Evolutionary conservation across 2,797 vertebrate species (phyloP).

Genomic region (Bucorvus abyssinicus): DNA sequence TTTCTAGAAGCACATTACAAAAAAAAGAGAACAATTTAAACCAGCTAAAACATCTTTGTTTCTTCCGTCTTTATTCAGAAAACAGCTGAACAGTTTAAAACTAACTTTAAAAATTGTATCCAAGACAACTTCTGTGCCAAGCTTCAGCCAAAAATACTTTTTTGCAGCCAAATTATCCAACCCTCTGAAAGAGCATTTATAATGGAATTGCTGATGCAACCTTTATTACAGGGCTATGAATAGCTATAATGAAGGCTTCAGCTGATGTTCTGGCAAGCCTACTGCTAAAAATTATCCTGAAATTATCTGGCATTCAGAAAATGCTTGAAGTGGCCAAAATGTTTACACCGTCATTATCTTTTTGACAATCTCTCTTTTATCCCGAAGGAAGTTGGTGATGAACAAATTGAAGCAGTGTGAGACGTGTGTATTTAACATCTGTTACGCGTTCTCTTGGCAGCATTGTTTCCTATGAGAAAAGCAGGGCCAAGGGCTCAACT

Average conservation of each 20-base stretch:
- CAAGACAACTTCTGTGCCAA: not conserved
- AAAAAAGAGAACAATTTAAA: not conserved
- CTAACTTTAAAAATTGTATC: not conserved
- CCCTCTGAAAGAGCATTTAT: not conserved
- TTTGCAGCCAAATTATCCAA: constrained; percentile 19
- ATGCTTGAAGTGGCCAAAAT: constrained; percentile 60
- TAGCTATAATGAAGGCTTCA: constrained; percentile 64
- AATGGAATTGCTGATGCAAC: constrained; percentile 51
- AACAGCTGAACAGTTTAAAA: constrained; percentile 39
- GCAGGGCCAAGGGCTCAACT: not conserved
- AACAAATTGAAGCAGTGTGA: constrained; percentile 27
- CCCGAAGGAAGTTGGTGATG: constrained; percentile 42
- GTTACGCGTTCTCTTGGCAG: constrained; percentile 9
- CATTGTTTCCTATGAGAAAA: constrained; percentile 5
- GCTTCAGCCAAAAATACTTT: constrained; percentile 45
- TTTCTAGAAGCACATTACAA: not conserved
- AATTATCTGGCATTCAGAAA: constrained; percentile 57
- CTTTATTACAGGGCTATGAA: constrained; percentile 57
- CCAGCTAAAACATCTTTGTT: not conserved
- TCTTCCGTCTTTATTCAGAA: not conserved
- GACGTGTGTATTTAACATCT: not conserved
- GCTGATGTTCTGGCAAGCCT: constrained; percentile 48
- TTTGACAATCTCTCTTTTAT: constrained; percentile 51
- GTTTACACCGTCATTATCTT: constrained; percentile 57
- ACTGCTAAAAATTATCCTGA: constrained; percentile 41